A percentile compares a stretch with the other conserved stretches of the same genome.
phyloP scores from a whole-genome alignment of 2,113 vertebrate species.

The Oxygymnocypris stewartii region DNA sequence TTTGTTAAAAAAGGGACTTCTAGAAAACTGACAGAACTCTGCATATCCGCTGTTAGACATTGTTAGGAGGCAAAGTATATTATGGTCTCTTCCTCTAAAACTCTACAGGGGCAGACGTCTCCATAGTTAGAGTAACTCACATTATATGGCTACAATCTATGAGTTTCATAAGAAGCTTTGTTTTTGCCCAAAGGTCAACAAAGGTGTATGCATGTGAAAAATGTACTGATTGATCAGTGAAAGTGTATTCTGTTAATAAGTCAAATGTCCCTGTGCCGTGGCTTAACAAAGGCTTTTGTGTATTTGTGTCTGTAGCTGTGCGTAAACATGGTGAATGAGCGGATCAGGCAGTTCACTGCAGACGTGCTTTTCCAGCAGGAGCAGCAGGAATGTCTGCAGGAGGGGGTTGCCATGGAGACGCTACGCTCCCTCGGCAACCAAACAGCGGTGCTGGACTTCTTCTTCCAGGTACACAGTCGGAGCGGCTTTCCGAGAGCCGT shows the following conservation, averaged over 20 bases:
- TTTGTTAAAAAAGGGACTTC: not conserved
- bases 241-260: not conserved
- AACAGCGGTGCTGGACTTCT: constrained; percentile 86
- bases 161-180: not conserved
- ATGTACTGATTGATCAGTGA: not conserved
- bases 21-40: not conserved
- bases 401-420: constrained; percentile 90
- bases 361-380: constrained; percentile 92
- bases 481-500: not conserved
- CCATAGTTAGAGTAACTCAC: not conserved
- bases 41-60: too few species aligned
- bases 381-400: constrained; percentile 89
- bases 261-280: not conserved
- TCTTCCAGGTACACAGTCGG: constrained; percentile 84
- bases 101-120: not conserved
- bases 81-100: not conserved
- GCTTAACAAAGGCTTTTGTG: constrained; percentile 22
- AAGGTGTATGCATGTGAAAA: not conserved
- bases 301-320: constrained; percentile 80
- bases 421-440: constrained; percentile 81
- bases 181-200: not conserved
- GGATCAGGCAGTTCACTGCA: constrained; percentile 84
- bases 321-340: constrained; percentile 97
- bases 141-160: not conserved
- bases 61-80: not conserved